Base-by-base conservation (phyloP, 2,888 invertebrate genomes). In the Altica lythri region DNA sequence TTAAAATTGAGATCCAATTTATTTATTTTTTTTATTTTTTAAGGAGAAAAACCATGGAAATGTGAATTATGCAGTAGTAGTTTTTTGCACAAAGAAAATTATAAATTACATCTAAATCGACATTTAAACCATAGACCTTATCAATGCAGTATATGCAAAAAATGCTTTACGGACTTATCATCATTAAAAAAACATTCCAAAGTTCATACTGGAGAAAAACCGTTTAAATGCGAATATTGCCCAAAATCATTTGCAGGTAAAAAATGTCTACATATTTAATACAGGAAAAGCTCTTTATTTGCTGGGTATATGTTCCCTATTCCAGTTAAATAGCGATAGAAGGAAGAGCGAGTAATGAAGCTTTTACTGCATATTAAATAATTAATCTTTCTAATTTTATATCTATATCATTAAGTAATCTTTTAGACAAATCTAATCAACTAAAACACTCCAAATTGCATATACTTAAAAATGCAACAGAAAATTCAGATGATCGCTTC, bases 221-320 rank as follows among this genome's bases (percentile, higher is more conserved):
- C 90, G 1, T 89, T 85, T 69, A 78, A 80, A 0, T 90, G 91
- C 68, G 81, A 85, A 32, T 78, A 85, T 59, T 90, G 90, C 68
- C 82, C 83, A 18, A 84, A 88, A 64, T 81, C 84, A 30, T 90
- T 92, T 76, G 85, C 89, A 0, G 89, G 90, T 76, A 90, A 90
- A 77, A 80, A 89, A 52, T 83, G 82, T 10, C 87, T 86, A 68
- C 10, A 29, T 29, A 1, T n/a, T 29, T 29, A 29, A n/a, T n/a
- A n/a, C n/a, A n/a, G n/a, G n/a, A n/a, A n/a, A n/a, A n/a, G n/a
- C n/a, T n/a, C n/a, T n/a, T 29, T 10, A 3, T 29, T n/a, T 4
- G 29, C 3, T 29, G n/a, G n/a, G n/a, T n/a, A n/a, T n/a, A n/a
- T n/a, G n/a, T n/a, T n/a, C n/a, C n/a, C n/a, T n/a, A n/a, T n/a